Evolutionary conservation across 2,888 invertebrate species (phyloP).

Genomic region (Tetropium fuscum): DNA sequence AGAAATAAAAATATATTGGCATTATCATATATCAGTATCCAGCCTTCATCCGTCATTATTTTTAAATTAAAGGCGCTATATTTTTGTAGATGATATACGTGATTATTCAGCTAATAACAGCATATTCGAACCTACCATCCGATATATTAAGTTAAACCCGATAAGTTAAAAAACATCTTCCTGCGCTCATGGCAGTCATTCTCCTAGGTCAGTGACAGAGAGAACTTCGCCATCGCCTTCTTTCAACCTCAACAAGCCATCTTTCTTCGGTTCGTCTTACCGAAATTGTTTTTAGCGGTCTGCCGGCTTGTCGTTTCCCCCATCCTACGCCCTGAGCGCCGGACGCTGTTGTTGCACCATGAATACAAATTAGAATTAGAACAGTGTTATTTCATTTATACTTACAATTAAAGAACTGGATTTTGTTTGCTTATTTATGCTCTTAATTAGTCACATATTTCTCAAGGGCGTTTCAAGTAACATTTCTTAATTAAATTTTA

Average conservation of each 20-base stretch:
- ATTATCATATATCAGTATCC: no score
- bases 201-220: slow-evolving; percentile 43
- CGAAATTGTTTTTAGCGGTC: slow-evolving; percentile 52
- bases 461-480: slow-evolving; percentile 12
- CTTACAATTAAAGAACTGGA: slow-evolving; percentile 13
- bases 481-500: slow-evolving; percentile 19
- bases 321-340: slow-evolving; percentile 17
- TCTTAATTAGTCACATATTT: neutral
- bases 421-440: slow-evolving; percentile 6
- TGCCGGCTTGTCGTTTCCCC: slow-evolving; percentile 32
- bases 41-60: no score
- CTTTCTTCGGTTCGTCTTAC: slow-evolving; percentile 45
- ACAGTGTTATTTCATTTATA: slow-evolving; percentile 26
- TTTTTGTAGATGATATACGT: no score
- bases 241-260: slow-evolving; percentile 37
- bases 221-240: slow-evolving; percentile 35
- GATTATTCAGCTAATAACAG: no score
- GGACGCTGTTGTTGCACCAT: slow-evolving; percentile 38
- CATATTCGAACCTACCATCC: no score
- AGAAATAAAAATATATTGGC: no score
- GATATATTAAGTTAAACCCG: neutral
- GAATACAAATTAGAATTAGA: slow-evolving; percentile 41
- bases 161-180: slow-evolving; percentile 1
- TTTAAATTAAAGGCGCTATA: no score
- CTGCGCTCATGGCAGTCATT: slow-evolving; percentile 29